Conservation (phyloP, 2,113 vertebrate species). For the Riparia riparia region DNA sequence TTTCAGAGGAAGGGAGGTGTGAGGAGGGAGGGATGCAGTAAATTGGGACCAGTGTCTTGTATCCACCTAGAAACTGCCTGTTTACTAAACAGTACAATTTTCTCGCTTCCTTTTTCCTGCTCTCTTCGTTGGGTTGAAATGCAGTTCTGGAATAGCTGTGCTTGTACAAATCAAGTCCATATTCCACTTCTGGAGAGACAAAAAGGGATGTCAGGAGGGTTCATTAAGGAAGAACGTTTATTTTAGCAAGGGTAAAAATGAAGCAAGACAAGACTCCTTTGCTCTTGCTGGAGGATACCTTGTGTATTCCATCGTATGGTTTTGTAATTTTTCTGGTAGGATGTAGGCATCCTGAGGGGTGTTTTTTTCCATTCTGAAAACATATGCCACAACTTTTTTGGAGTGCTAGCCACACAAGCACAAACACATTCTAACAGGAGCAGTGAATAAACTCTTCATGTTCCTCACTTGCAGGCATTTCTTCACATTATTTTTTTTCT, state of each 20-base stretch:
- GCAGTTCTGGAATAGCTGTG: slow-evolving; percentile 11
- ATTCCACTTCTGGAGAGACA: background rate
- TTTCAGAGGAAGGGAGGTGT: background rate
- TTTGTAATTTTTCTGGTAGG: background rate
- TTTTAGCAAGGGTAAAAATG: background rate
- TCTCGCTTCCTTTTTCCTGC: background rate
- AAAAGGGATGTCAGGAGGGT: background rate
- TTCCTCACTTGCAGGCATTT: background rate
- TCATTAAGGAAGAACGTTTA: background rate
- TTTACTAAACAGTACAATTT: slow-evolving; percentile 5
- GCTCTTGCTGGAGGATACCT: background rate
- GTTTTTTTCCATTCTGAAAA: slow-evolving; percentile 18
- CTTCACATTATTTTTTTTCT: background rate
- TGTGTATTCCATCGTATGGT: background rate
- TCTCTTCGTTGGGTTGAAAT: background rate
- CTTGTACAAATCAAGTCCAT: background rate
- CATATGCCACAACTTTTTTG: background rate
- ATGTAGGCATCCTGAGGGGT: background rate
- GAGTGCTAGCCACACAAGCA: slow-evolving; percentile 23
- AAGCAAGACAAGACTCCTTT: background rate
- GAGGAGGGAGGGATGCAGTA: background rate
- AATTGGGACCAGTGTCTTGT: background rate
- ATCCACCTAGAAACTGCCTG: slow-evolving; percentile 44
- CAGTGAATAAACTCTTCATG: background rate
- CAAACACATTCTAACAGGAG: slow-evolving; percentile 17